A percentile compares a stretch with the other conserved stretches of the same genome.
phyloP scores from a whole-genome alignment of 2,113 vertebrate genomes.

The Misgurnus anguillicaudatus region DNA sequence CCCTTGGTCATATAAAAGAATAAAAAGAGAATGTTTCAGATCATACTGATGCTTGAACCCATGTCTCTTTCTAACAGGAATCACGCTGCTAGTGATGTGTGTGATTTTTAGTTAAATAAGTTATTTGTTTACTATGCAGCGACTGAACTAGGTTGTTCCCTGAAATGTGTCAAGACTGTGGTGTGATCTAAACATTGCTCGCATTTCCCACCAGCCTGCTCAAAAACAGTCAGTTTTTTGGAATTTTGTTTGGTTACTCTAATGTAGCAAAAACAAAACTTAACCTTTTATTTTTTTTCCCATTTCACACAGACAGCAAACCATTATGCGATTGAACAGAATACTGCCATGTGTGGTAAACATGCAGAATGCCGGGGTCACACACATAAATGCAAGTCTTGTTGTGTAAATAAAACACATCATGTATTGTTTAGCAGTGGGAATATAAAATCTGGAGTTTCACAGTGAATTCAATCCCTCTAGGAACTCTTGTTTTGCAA shows the following conservation, averaged over 20 bases:
- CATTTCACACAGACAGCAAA: background rate
- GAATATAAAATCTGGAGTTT: no score
- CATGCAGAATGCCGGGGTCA: slow-evolving; percentile 8
- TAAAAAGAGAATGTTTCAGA: background rate
- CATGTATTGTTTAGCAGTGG: background rate
- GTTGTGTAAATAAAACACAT: slow-evolving; percentile 8
- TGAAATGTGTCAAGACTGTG: no score
- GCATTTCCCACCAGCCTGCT: no score
- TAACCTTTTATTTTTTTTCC: background rate
- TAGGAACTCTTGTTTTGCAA: background rate
- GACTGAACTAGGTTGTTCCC: background rate
- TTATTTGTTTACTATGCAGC: no score
- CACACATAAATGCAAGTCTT: slow-evolving; percentile 6
- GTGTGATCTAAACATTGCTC: no score
- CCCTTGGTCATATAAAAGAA: background rate
- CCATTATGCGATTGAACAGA: background rate
- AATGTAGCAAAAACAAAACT: background rate
- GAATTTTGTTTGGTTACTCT: no score
- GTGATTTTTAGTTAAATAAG: no score
- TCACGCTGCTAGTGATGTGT: background rate
- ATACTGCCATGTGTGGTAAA: slow-evolving; percentile 19
- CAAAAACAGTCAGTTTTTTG: no score
- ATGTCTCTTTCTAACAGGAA: background rate
- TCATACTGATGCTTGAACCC: background rate
- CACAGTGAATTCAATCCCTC: background rate